Conservation (phyloP, 2,888 invertebrate species). For the Patella caerulea region DNA sequence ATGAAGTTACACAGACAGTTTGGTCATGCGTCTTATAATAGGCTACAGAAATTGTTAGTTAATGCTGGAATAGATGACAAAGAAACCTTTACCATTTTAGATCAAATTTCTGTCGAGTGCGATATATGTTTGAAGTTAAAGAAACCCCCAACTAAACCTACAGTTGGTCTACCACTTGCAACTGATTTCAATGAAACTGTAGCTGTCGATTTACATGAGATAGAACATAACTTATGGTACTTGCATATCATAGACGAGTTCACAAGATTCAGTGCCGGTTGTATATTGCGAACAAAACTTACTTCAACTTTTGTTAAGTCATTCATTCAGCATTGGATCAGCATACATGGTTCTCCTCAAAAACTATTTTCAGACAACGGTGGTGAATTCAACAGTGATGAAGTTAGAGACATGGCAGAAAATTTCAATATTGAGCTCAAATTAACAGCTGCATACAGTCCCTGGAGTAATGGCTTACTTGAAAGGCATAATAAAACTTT, state of each 20-base stretch:
- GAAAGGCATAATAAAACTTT: slow-evolving; percentile 26
- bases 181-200: slow-evolving; percentile 25
- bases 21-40: slow-evolving; percentile 16
- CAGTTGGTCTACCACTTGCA: slow-evolving; percentile 21
- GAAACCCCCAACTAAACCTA: slow-evolving; percentile 21
- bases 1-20: slow-evolving; percentile 3
- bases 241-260: slow-evolving; percentile 30
- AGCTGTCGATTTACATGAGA: slow-evolving; percentile 28
- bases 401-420: slow-evolving; percentile 31
- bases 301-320: slow-evolving; percentile 27
- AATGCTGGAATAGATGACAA: neutral
- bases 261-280: slow-evolving; percentile 29
- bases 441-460: slow-evolving; percentile 21
- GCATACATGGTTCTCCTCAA: slow-evolving; percentile 26
- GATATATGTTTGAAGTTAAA: neutral
- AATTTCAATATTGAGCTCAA: slow-evolving; percentile 30
- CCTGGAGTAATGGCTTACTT: slow-evolving; percentile 17
- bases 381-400: slow-evolving; percentile 28
- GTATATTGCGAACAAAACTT: slow-evolving; percentile 23
- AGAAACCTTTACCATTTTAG: neutral
- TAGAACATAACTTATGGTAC: slow-evolving; percentile 26
- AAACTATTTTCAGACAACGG: slow-evolving; percentile 31
- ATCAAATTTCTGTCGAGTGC: neutral
- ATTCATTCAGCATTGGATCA: slow-evolving; percentile 25
- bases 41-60: neutral